These are phyloP conservation scores for Trachurus trachurus DNA, from an alignment of 2,797 vertebrate genomes.

Conservation along the genomic window DNA sequence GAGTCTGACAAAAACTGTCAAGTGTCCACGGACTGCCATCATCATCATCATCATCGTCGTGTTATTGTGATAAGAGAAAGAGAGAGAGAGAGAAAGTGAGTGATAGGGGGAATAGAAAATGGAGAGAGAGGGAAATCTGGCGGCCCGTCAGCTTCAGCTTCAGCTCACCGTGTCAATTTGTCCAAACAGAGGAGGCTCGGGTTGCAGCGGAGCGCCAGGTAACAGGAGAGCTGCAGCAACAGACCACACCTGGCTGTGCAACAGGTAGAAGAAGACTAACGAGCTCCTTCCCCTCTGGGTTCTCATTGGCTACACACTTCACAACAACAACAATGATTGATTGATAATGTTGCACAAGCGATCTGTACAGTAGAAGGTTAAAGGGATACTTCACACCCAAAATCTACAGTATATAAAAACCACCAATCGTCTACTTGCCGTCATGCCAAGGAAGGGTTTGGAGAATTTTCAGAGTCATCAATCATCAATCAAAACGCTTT, in stretches of 20 bases:
- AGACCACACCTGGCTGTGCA: slow-evolving; percentile 79
- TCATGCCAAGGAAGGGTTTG: too few relatives aligned
- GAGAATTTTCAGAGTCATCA: too few relatives aligned
- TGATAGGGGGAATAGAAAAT: slow-evolving; percentile 5
- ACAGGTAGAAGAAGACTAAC: slow-evolving; percentile 69
- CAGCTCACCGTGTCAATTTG: slow-evolving; percentile 88
- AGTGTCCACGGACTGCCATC: not conserved
- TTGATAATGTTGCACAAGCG: too few relatives aligned
- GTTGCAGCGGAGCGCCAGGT: slow-evolving; percentile 81
- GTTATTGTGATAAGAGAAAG: too few relatives aligned
- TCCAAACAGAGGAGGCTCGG: slow-evolving; percentile 87
- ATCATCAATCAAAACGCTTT: too few relatives aligned
- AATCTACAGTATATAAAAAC: too few relatives aligned
- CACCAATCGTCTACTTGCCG: too few relatives aligned
- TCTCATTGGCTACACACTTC: too few relatives aligned
- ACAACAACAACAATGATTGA: too few relatives aligned
- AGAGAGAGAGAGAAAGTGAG: slow-evolving; percentile 41
- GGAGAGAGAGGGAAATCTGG: slow-evolving; percentile 88
- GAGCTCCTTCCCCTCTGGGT: slow-evolving; percentile 65
- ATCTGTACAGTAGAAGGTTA: too few relatives aligned
- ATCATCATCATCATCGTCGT: too few relatives aligned
- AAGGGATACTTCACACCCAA: too few relatives aligned
- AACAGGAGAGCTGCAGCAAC: slow-evolving; percentile 78
- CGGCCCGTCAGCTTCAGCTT: slow-evolving; percentile 82
- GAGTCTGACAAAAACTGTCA: not conserved